These are phyloP conservation scores for Therioaphis trifolii DNA, from an alignment of 2,888 invertebrate genomes.

Conservation along the genomic window DNA sequence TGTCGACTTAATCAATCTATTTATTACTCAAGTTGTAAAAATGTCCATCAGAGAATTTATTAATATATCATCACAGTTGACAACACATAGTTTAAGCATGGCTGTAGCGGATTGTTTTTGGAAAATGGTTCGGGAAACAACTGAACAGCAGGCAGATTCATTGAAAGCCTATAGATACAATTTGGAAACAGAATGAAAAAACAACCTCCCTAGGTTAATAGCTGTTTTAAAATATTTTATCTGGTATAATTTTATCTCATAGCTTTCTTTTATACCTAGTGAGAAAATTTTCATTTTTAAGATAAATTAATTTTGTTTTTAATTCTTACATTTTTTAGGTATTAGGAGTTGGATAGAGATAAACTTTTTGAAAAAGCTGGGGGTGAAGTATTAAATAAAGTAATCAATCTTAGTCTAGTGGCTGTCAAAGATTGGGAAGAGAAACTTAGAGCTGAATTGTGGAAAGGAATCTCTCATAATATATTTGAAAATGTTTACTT, in stretches of 20 bases:
- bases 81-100: slow-evolving; percentile 90
- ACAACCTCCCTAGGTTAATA: slow-evolving; percentile 95
- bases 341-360: slow-evolving; percentile 93
- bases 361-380: slow-evolving; percentile 97
- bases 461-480: slow-evolving; percentile 82
- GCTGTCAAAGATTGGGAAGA: slow-evolving; percentile 94
- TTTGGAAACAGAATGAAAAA: slow-evolving; percentile 99
- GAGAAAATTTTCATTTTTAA: too few relatives aligned
- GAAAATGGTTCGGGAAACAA: slow-evolving; percentile 99
- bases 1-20: slow-evolving; percentile 96
- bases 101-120: slow-evolving; percentile 99
- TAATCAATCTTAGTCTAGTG: slow-evolving; percentile 87
- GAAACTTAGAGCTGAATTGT: slow-evolving; percentile 81
- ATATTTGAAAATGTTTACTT: slow-evolving; percentile 93
- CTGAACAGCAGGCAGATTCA: slow-evolving; percentile 98
- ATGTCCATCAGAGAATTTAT: slow-evolving; percentile 41
- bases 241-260: too few relatives aligned
- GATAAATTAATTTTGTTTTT: too few relatives aligned
- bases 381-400: slow-evolving; percentile 95
- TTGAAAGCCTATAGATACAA: slow-evolving; percentile 97
- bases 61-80: slow-evolving; percentile 79
- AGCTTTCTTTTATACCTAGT: too few relatives aligned
- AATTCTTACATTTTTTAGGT: slow-evolving; percentile 69
- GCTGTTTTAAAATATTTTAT: too few relatives aligned
- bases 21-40: too few relatives aligned